Conservation (phyloP, 2,113 vertebrate genomes). For the Leucopternis melanops region DNA sequence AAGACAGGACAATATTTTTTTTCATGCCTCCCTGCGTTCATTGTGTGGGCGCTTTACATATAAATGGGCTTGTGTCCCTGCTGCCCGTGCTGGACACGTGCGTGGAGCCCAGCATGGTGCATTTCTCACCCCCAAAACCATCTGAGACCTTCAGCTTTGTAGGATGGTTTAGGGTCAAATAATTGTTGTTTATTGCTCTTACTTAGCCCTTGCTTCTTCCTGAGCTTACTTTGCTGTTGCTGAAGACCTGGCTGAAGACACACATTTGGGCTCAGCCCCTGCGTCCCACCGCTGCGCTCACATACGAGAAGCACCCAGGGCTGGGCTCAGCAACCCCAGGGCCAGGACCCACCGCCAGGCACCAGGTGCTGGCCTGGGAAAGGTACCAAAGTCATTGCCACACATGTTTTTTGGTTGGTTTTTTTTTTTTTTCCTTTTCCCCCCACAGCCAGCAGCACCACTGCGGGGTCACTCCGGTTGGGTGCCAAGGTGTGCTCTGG, state of each 20-base stretch:
- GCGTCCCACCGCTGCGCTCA: rapidly evolving
- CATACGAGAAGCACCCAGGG: rapidly evolving
- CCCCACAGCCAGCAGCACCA: neutral
- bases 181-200: neutral
- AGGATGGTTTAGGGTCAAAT: too few relatives aligned
- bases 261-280: neutral
- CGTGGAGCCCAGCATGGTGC: neutral
- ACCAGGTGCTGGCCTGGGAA: neutral
- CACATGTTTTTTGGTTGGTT: rapidly evolving
- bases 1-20: neutral
- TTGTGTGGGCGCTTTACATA: neutral
- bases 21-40: neutral
- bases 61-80: neutral
- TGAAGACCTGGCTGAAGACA: neutral
- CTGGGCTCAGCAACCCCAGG: neutral
- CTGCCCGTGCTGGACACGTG: neutral
- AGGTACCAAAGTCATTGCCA: neutral
- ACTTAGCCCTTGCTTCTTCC: neutral
- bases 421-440: too few relatives aligned
- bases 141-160: neutral
- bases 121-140: too few relatives aligned
- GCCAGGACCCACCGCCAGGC: rapidly evolving
- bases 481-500: neutral
- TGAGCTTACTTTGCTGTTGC: neutral
- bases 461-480: neutral